Evolutionary conservation across 1,140 invertebrate species (phyloP).

Genomic region (Drosophila pandora): DNA sequence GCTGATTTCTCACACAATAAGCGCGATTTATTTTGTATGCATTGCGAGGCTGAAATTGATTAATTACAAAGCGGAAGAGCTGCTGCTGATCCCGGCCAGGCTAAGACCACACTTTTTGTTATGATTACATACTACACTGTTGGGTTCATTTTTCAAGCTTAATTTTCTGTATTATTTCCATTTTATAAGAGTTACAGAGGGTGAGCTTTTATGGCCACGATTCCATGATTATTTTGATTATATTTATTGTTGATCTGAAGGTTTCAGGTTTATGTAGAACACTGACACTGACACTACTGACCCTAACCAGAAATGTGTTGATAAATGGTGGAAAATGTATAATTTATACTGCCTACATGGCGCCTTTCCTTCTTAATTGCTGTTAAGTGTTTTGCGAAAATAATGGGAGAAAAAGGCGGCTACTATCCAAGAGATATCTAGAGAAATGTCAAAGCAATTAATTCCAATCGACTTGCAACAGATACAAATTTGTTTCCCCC

Average conservation of each 20-base stretch:
- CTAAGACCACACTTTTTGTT: conserved; percentile 25
- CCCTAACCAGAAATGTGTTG: conserved; percentile 18
- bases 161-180: conserved; percentile 44
- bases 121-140: conserved; percentile 20
- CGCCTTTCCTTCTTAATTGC: conserved; percentile 27
- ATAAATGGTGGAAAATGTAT: neutral
- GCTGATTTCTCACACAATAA: conserved; percentile 61
- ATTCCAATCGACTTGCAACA: conserved; percentile 57
- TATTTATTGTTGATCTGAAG: conserved; percentile 55
- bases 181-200: conserved; percentile 30
- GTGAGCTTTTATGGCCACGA: conserved; percentile 27
- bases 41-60: conserved; percentile 69
- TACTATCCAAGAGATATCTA: conserved; percentile 22
- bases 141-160: conserved; percentile 63
- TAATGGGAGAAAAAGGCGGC: neutral
- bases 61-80: conserved; percentile 76
- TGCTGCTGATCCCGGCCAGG: conserved; percentile 16
- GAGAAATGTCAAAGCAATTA: conserved; percentile 65
- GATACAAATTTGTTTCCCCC: conserved; percentile 32
- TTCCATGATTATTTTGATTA: conserved; percentile 32
- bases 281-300: conserved; percentile 41
- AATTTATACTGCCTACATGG: neutral
- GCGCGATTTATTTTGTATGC: conserved; percentile 75
- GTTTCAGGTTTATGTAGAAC: conserved; percentile 20
- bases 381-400: conserved; percentile 41